These are phyloP conservation scores for Lycia hirtaria DNA, from an alignment of 2,888 invertebrate species.

Conservation along the genomic window DNA sequence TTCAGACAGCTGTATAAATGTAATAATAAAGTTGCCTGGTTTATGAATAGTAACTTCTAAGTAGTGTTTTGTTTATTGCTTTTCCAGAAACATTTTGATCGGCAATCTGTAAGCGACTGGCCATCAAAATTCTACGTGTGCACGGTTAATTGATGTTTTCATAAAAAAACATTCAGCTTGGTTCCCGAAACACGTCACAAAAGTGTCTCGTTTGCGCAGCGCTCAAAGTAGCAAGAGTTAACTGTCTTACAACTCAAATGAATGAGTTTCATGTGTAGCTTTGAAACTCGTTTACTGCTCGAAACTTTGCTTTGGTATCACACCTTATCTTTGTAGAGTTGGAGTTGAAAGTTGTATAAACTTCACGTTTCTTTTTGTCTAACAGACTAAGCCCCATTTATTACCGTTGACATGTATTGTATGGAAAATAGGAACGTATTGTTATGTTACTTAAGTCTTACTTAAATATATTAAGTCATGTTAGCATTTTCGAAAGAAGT, in stretches of 20 bases:
- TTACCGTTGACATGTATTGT: constrained; percentile 13
- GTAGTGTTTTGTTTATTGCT: too few relatives aligned
- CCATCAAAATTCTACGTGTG: too few relatives aligned
- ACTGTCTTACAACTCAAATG: constrained; percentile 19
- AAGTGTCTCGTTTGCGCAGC: too few relatives aligned
- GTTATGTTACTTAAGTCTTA: background rate
- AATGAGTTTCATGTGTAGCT: constrained; percentile 15
- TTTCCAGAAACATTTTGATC: too few relatives aligned
- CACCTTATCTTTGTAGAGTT: background rate
- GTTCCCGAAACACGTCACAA: too few relatives aligned
- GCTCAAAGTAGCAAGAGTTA: constrained; percentile 19
- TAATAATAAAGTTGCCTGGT: too few relatives aligned
- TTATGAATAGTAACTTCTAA: too few relatives aligned
- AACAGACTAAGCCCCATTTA: constrained; percentile 8
- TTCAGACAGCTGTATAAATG: too few relatives aligned
- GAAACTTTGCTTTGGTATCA: background rate
- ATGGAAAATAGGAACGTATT: background rate
- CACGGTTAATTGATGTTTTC: too few relatives aligned
- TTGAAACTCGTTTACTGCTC: constrained; percentile 2
- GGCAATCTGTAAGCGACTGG: too few relatives aligned
- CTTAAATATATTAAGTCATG: background rate
- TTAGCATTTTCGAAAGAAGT: too few relatives aligned
- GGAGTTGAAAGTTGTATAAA: constrained; percentile 3
- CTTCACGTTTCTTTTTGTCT: constrained; percentile 1
- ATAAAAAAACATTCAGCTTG: too few relatives aligned